Evolutionary conservation across 2,113 vertebrate species (phyloP).

Genomic region (Candoia aspera): DNA sequence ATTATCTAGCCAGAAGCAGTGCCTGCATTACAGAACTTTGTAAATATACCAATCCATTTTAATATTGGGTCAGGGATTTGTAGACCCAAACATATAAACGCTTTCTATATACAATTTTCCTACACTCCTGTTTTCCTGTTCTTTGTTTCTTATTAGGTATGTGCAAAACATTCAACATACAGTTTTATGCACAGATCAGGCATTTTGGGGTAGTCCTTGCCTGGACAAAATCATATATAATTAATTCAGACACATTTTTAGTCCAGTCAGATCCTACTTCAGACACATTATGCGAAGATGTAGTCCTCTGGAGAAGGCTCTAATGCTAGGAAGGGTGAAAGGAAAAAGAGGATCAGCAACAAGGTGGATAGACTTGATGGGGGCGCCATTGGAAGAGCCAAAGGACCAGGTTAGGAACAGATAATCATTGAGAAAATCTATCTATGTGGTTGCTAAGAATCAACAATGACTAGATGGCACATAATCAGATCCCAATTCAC

Average conservation of each 20-base stretch:
- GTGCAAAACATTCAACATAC: neutral
- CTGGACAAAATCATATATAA: neutral
- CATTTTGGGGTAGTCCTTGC: neutral
- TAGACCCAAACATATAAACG: neutral
- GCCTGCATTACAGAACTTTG: neutral
- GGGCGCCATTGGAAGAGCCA: neutral
- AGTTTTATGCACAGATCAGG: neutral
- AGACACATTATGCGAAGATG: neutral
- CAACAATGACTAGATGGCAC: neutral
- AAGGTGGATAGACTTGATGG: neutral
- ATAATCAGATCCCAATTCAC: neutral
- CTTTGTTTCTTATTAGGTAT: neutral
- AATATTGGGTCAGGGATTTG: neutral
- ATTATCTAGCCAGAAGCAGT: neutral
- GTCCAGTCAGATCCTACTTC: neutral
- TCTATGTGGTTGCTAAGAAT: neutral
- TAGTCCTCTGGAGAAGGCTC: neutral
- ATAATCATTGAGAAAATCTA: neutral
- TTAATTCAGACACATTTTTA: neutral
- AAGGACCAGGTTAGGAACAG: neutral
- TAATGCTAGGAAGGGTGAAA: neutral
- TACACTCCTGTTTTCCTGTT: neutral
- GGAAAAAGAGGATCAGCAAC: neutral
- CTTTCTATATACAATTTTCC: neutral
- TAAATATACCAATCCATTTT: neutral